A percentile compares a stretch with the other conserved stretches of the same genome.
Evolutionary conservation across 2,888 invertebrate genomes (phyloP).

Genomic region (Proisotoma minuta): DNA sequence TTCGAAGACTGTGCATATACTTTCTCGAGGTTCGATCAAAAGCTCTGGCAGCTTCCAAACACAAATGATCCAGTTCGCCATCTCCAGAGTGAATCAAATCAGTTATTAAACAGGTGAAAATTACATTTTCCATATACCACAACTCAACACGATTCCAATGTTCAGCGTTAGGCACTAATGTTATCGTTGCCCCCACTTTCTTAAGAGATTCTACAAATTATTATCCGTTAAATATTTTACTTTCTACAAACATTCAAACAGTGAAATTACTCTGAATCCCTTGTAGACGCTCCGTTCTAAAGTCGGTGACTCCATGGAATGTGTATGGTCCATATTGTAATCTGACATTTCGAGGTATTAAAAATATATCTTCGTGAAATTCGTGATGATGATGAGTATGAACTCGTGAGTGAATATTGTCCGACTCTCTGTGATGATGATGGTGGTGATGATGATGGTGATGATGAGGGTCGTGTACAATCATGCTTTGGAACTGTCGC

Average conservation of each 20-base stretch:
- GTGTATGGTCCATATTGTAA: constrained; percentile 43
- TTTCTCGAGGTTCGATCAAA: constrained; percentile 23
- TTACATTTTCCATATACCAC: constrained; percentile 39
- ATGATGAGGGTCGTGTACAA: background rate
- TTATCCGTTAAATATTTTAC: background rate
- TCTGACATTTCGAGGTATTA: constrained; percentile 27
- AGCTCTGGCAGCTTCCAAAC: constrained; percentile 31
- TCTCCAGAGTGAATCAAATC: constrained; percentile 41
- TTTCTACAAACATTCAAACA: constrained; percentile 17
- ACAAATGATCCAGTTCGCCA: constrained; percentile 37
- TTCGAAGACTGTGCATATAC: constrained; percentile 18
- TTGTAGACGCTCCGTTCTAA: constrained; percentile 36
- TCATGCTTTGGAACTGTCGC: background rate
- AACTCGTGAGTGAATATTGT: background rate
- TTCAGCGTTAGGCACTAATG: constrained; percentile 25
- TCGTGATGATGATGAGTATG: background rate
- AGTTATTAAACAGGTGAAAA: constrained; percentile 39
- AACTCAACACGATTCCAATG: constrained; percentile 37
- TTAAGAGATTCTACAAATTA: constrained; percentile 20
- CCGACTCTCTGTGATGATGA: background rate
- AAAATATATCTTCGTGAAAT: background rate
- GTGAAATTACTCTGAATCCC: constrained; percentile 42
- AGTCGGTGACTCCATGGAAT: constrained; percentile 41
- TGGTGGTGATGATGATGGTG: constrained; percentile 5
- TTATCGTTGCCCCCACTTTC: constrained; percentile 33